These are phyloP conservation scores for Botia kubotai DNA, from an alignment of 2,797 vertebrate genomes.

Conservation along the genomic window DNA sequence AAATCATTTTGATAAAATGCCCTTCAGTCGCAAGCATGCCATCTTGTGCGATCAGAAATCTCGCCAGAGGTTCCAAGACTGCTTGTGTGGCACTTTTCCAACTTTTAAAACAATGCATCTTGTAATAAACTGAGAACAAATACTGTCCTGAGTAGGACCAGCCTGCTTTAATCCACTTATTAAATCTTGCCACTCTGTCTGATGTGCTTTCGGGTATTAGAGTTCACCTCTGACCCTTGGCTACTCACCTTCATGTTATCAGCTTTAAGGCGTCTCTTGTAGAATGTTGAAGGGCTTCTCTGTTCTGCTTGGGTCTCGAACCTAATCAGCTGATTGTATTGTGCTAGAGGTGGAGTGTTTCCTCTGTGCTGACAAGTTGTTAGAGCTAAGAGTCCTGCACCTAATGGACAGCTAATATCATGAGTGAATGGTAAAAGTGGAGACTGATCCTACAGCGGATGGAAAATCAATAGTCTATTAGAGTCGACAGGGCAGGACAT, in stretches of 20 bases:
- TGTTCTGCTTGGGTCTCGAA: conserved; percentile 27
- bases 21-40: not conserved
- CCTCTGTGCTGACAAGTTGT: conserved; percentile 77
- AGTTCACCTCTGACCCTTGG: conserved; percentile 33
- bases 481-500: conserved; percentile 80
- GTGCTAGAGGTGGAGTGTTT: conserved; percentile 64
- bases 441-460: conserved; percentile 84
- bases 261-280: conserved; percentile 41
- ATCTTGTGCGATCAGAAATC: not conserved
- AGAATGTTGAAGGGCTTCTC: conserved; percentile 41
- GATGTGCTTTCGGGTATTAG: conserved; percentile 27
- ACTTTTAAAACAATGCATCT: conserved; percentile 20
- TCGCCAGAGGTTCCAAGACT: conserved; percentile 4
- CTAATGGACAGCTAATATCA: conserved; percentile 92
- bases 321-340: conserved; percentile 61
- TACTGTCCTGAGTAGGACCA: conserved; percentile 9
- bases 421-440: conserved; percentile 88
- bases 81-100: conserved; percentile 24
- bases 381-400: conserved; percentile 77
- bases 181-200: conserved; percentile 17
- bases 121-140: conserved; percentile 35
- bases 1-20: not conserved
- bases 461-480: conserved; percentile 98
- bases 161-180: conserved; percentile 38
- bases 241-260: conserved; percentile 45